These are phyloP conservation scores for Syngnathus acus DNA, from an alignment of 2,797 vertebrate species.

Conservation along the genomic window DNA sequence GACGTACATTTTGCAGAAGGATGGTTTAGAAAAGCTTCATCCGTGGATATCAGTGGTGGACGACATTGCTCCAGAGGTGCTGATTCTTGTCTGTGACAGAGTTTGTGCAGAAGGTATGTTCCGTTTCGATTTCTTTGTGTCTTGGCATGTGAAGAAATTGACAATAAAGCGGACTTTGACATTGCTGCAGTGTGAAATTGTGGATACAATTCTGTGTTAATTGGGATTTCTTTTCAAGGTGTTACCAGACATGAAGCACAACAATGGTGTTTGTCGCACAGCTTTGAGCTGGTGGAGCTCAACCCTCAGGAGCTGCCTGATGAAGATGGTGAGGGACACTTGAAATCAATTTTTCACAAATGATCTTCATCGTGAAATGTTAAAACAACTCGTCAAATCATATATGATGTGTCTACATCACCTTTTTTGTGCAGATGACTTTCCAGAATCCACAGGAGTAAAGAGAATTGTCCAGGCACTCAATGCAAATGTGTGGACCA, in stretches of 20 bases:
- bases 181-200: neutral
- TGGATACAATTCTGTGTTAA: neutral
- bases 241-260: conserved; percentile 87
- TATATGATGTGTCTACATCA: neutral
- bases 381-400: too few species aligned
- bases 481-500: conserved; percentile 96
- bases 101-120: conserved; percentile 81
- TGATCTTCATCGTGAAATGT: neutral
- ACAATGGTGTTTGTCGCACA: conserved; percentile 92
- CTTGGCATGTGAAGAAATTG: too few species aligned
- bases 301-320: conserved; percentile 88
- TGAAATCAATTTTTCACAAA: neutral
- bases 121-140: too few species aligned
- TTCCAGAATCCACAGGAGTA: conserved; percentile 93
- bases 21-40: conserved; percentile 78
- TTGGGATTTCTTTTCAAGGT: conserved; percentile 60
- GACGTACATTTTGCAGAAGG: conserved; percentile 69
- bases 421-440: conserved; percentile 77
- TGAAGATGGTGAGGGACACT: conserved; percentile 81
- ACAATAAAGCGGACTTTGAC: too few species aligned
- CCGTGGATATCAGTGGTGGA: conserved; percentile 87
- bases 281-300: conserved; percentile 93
- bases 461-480: conserved; percentile 92
- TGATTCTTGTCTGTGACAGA: conserved; percentile 91
- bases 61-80: conserved; percentile 87